Evolutionary conservation across 2,888 invertebrate species (phyloP).

Genomic region (Athetis lepigone): DNA sequence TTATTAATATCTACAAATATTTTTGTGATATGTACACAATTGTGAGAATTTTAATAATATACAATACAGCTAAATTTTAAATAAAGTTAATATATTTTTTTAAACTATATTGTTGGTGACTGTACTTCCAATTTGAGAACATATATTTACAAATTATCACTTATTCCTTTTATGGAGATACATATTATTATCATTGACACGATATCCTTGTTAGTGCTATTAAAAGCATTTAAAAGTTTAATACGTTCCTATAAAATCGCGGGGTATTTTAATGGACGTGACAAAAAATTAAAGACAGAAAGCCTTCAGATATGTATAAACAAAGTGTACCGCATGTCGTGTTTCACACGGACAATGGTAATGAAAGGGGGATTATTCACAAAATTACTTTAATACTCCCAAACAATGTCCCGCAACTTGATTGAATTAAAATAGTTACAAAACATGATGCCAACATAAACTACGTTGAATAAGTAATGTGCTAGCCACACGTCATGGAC

Average conservation of each 20-base stretch:
- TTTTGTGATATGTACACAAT: no score
- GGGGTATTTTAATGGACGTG: neutral
- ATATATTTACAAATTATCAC: conserved; percentile 89
- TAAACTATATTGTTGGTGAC: conserved; percentile 61
- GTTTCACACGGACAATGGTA: conserved; percentile 51
- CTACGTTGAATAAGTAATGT: conserved; percentile 82
- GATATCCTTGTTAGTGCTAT: conserved; percentile 68
- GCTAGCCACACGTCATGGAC: conserved; percentile 76
- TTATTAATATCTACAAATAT: no score
- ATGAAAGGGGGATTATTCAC: conserved; percentile 55
- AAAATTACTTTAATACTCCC: conserved; percentile 78
- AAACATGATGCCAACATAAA: conserved; percentile 73
- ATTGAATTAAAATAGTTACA: conserved; percentile 78
- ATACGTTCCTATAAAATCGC: neutral
- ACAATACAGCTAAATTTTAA: no score
- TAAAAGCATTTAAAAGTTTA: conserved; percentile 46
- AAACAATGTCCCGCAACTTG: conserved; percentile 70
- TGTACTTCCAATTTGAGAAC: conserved; percentile 82
- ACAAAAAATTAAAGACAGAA: neutral
- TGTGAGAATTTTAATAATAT: no score
- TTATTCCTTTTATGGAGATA: conserved; percentile 73
- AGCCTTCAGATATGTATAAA: conserved; percentile 16
- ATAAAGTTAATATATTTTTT: neutral
- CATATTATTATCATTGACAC: conserved; percentile 68
- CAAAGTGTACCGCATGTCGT: conserved; percentile 33